A percentile compares a stretch with the other conserved stretches of the same genome.
Conservation (phyloP, 2,797 vertebrate species). For the Neopelma chrysocephalum region DNA sequence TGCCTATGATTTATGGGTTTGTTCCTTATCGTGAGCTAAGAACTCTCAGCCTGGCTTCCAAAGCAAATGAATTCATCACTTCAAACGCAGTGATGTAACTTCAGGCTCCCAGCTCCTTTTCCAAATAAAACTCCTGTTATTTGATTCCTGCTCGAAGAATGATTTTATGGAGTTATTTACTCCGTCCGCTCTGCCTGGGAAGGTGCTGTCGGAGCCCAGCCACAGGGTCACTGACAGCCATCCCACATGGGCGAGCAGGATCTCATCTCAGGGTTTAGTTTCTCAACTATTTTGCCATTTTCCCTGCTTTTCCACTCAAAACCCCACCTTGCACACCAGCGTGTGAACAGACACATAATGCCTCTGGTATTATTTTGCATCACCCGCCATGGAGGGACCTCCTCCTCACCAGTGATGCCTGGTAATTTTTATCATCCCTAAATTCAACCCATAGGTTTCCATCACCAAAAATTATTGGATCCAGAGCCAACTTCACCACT, state of each 20-base stretch:
- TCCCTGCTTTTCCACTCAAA: not conserved
- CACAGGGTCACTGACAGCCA: not conserved
- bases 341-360: too few relatives aligned
- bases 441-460: not conserved
- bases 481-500: not conserved
- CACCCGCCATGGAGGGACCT: rapidly evolving
- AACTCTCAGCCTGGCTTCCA: constrained; percentile 43
- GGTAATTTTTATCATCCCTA: not conserved
- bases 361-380: rapidly evolving
- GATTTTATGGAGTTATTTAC: constrained; percentile 33
- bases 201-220: not conserved
- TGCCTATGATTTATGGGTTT: constrained; percentile 45
- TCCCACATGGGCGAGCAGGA: rapidly evolving
- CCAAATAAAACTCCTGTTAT: constrained; percentile 60
- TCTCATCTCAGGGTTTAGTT: not conserved
- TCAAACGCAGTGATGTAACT: constrained; percentile 43
- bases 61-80: constrained; percentile 54
- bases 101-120: constrained; percentile 43
- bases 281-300: not conserved
- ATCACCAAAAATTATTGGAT: not conserved
- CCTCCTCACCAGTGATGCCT: not conserved
- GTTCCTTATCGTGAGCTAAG: constrained; percentile 31
- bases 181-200: not conserved
- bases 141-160: not conserved
- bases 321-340: not conserved